These are phyloP conservation scores for Tenthredo scrophulariae DNA, from an alignment of 2,888 invertebrate genomes.

Conservation along the genomic window DNA sequence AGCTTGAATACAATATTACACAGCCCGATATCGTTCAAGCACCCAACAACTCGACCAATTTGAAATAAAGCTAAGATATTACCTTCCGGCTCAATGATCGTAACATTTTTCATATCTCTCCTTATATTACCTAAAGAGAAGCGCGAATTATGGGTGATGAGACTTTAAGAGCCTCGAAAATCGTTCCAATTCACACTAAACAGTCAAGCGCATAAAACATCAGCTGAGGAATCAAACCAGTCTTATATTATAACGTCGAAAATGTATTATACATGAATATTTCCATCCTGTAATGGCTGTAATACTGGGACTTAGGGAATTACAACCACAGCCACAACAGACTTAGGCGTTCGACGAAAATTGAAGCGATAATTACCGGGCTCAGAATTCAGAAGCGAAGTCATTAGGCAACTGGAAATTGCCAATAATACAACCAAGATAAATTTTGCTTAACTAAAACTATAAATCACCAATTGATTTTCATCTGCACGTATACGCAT, in stretches of 20 bases:
- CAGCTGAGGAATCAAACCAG: background rate
- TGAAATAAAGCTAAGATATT: slow-evolving; percentile 7
- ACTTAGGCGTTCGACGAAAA: background rate
- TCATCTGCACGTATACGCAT: background rate
- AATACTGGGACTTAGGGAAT: background rate
- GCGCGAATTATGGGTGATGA: background rate
- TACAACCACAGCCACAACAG: background rate
- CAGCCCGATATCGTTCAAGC: background rate
- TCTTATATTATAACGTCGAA: background rate
- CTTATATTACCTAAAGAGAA: background rate
- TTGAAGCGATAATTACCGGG: background rate
- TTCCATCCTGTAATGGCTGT: background rate
- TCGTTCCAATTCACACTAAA: background rate
- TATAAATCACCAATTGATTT: slow-evolving; percentile 31
- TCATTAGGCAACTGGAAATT: background rate
- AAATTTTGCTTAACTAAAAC: background rate
- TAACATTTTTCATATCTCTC: background rate
- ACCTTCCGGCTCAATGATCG: background rate
- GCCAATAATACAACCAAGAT: background rate
- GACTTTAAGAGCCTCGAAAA: background rate
- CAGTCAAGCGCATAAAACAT: background rate
- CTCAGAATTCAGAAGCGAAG: background rate
- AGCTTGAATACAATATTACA: background rate
- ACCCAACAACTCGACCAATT: background rate
- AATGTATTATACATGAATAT: background rate